A percentile compares a stretch with the other conserved stretches of the same genome.
phyloP scores from a whole-genome alignment of 2,113 vertebrate genomes.

The Coptodon rendalli region DNA sequence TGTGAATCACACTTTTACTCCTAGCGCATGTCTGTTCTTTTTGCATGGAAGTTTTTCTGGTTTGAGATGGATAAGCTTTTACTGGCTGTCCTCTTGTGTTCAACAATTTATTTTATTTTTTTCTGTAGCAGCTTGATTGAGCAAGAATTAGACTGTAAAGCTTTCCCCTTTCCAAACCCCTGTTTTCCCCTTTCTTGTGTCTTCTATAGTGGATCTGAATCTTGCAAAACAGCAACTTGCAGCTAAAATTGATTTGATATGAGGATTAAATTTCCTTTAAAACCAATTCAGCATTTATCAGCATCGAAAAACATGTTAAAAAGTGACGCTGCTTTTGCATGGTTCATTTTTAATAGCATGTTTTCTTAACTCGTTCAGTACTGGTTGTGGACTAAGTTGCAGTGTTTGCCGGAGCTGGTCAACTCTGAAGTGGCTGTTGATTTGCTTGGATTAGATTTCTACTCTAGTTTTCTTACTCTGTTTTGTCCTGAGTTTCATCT shows the following conservation, averaged over 20 bases:
- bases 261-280: not conserved
- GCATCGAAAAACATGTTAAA: not conserved
- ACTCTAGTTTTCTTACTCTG: conserved; percentile 60
- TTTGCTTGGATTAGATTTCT: conserved; percentile 67
- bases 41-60: conserved; percentile 83
- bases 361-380: conserved; percentile 65
- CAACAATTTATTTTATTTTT: conserved; percentile 12
- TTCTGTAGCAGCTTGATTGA: conserved; percentile 43
- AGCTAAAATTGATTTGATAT: conserved; percentile 3
- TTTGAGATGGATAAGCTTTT: conserved; percentile 52
- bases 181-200: conserved; percentile 40
- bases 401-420: conserved; percentile 43
- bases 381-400: conserved; percentile 58
- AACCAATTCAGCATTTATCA: not conserved
- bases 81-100: conserved; percentile 28
- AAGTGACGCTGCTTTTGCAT: conserved; percentile 71
- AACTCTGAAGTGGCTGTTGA: conserved; percentile 51
- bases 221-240: conserved; percentile 70
- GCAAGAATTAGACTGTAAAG: conserved; percentile 34
- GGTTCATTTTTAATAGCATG: conserved; percentile 74
- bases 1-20: conserved; percentile 69
- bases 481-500: conserved; percentile 68
- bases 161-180: conserved; percentile 48
- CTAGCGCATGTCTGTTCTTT: conserved; percentile 87
- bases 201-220: conserved; percentile 56